Base-by-base conservation (phyloP, 2,797 vertebrate genomes). In the Anas flavirostris region DNA sequence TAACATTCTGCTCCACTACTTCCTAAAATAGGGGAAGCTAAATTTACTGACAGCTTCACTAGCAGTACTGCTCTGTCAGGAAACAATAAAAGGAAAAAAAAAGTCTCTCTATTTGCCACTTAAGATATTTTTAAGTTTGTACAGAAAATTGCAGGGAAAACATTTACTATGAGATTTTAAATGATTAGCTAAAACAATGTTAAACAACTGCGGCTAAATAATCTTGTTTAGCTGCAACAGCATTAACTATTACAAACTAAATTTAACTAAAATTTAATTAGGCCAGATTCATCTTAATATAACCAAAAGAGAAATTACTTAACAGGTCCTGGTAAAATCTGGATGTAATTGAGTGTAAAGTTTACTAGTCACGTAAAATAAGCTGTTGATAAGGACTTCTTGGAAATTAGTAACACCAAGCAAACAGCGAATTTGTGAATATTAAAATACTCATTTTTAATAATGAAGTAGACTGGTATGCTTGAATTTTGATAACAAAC, bases 251-350 rank as follows among this genome's bases (percentile, higher is more conserved):
- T 68, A 86, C 19, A 82, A 58, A 64, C 78, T 86, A 90, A 90
- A 86, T 87, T 80, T 86, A 94, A 93, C 87, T 94, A 69, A 78
- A 81, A 89, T 68, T 86, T 86, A 94, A 91, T 95, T 91, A 95
- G 90, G 74, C 48, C 85, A 91, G 48, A 93, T 88, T 92, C 33
- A 86, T 48, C 33, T 78, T 55, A 46, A 8, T 43, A 63, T 82
- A 93, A 86, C 86, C 87, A 69, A 83, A 80, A 94, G 50, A 78
- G 5, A 94, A 90, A 91, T 93, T 93, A 94, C 84, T 96, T 94
- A 95, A 95, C 87, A 74, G 33, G 33, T 82, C 60, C 52, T 88
- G 67, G 48, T 69, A 94, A 66, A 94, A 84, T 81, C n/a, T 63
- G 77, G 19, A 80, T 91, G 75, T 86, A 97, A 94, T 92, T 76